phyloP scores from a whole-genome alignment of 2,797 vertebrate species.

The Tragelaphus eurycerus region DNA sequence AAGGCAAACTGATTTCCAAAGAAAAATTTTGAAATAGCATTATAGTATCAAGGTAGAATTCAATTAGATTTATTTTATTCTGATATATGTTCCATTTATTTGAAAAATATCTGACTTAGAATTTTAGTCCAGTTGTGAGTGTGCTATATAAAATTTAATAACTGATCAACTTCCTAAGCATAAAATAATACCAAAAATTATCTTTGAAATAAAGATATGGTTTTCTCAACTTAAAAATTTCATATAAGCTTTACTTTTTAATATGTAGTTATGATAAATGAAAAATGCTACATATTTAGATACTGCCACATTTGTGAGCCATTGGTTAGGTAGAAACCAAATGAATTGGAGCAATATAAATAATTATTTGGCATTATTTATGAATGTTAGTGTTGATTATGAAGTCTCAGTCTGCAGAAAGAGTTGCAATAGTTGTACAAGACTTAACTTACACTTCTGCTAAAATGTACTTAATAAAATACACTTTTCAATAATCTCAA shows the following conservation, averaged over 20 bases:
- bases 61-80: neutral
- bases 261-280: neutral
- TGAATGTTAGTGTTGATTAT: neutral
- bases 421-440: neutral
- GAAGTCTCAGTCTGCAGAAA: neutral
- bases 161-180: neutral
- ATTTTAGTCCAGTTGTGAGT: neutral
- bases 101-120: neutral
- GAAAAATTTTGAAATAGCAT: neutral
- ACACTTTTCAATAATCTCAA: neutral
- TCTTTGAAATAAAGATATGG: neutral
- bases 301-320: neutral
- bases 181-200: neutral
- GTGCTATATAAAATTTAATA: neutral
- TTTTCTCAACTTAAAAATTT: neutral
- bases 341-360: neutral
- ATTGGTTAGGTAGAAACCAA: neutral
- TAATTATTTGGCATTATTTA: neutral
- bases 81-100: neutral
- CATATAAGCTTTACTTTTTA: neutral
- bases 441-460: neutral
- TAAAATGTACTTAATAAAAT: neutral
- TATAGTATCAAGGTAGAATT: neutral
- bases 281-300: neutral
- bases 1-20: neutral